Evolutionary conservation across 35 echinoderm and acorn worm species (phyloP), one percentile per base, ranked within the genome.

Genomic region (Patiria miniata): DNA sequence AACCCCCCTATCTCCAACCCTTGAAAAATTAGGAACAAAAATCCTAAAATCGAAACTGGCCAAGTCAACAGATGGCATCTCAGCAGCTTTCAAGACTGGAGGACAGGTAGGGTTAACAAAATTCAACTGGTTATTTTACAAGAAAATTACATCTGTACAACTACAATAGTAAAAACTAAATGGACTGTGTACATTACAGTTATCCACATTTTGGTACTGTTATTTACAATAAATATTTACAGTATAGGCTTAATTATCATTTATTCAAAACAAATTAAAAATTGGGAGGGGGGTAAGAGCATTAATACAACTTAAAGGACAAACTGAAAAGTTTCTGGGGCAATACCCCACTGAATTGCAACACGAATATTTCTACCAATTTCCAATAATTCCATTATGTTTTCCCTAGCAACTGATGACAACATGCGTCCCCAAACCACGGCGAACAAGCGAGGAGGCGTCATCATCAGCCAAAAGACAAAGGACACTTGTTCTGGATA

Each of bases 21-120:
- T 69, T 22, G 61, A 69, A 23, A 69, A 69, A 69, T 23, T 89
- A 56, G 78, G 87, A 7, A 81, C 87, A 36, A 47, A 57, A 23
- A 89, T 89, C 18, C 39, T 89, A 7, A 89, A 89, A 82, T 58
- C 78, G 7, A 89, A 89, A 38, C 40, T 89, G 77, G 53, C 77
- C 2, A 77, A 89, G 47, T 89, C 78, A 36, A 9, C 77, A 17
- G 87, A 89, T 59, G 87, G 87, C 40, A 30, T 82, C 17, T 77
- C 85, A 77, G 65, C 85, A 33, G 29, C 61, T 52, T 78, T 87
- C 38, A 87, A 87, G 69, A 87, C 87, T 29, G 38, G 87, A 4
- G 87, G 87, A 82, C 87, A 89, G 87, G 78, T 89, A 81, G 39
- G 61, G 19, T n/a, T 60, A 60, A 60, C 56, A n/a, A 60, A 60